Conservation (phyloP, 2,888 invertebrate species). For the Halictus quadricinctus region DNA sequence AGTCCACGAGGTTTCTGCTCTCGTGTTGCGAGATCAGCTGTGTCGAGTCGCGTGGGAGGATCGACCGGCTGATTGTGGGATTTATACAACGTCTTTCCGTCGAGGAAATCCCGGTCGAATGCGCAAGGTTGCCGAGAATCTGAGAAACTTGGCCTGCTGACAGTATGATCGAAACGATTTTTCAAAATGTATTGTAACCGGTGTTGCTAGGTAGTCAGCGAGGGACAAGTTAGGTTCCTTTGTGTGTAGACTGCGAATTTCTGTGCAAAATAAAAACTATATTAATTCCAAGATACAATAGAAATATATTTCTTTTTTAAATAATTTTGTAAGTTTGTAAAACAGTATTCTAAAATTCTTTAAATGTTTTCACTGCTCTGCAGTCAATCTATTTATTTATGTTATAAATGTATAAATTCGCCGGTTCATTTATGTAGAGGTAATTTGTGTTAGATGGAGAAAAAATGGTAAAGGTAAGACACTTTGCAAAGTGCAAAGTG, state of each 20-base stretch:
- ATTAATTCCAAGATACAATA: no score
- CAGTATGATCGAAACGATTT: not conserved
- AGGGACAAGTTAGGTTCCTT: not conserved
- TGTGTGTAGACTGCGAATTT: not conserved
- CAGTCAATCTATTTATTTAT: no score
- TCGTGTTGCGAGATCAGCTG: slow-evolving; percentile 14
- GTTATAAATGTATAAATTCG: no score
- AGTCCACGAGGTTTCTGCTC: no score
- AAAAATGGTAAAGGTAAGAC: no score
- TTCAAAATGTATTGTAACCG: slow-evolving; percentile 38
- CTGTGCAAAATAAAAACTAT: not conserved
- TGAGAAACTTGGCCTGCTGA: slow-evolving; percentile 16
- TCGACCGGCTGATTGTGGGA: slow-evolving; percentile 3
- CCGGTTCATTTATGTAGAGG: no score
- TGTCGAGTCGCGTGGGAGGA: slow-evolving; percentile 14
- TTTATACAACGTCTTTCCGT: slow-evolving; percentile 10
- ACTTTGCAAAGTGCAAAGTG: no score
- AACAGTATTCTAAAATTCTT: no score
- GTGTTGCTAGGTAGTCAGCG: not conserved
- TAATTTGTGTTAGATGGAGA: no score
- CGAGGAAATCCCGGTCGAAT: slow-evolving; percentile 38
- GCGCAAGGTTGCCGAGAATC: slow-evolving; percentile 21
- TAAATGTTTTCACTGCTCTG: no score
- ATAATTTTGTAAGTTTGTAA: no score
- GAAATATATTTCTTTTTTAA: no score